Evolutionary conservation across 92 coral and sea anemone species (phyloP).

Genomic region (Diadumene lineata): DNA sequence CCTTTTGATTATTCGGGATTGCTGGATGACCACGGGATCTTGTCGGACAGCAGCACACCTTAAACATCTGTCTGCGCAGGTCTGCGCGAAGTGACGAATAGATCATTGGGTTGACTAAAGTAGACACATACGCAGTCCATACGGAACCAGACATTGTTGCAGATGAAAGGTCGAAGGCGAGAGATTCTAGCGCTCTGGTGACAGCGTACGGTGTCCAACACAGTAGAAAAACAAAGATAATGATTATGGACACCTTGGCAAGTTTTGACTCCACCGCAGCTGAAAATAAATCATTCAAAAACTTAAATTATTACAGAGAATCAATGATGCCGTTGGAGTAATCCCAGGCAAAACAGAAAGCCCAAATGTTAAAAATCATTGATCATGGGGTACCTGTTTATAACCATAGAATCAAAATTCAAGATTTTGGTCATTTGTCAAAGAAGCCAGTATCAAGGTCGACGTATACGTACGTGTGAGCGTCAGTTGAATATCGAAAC

Average conservation of each 20-base stretch:
- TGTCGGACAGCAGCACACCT: not conserved
- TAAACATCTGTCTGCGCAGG: conserved; percentile 2
- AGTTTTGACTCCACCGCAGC: conserved; percentile 22
- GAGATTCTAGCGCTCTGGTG: conserved; percentile 40
- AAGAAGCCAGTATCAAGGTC: no score
- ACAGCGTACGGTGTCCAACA: conserved; percentile 60
- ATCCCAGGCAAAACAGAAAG: no score
- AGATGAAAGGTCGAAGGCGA: conserved; percentile 37
- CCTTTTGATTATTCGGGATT: not conserved
- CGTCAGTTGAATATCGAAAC: no score
- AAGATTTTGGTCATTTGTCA: no score
- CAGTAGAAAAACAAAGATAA: conserved; percentile 37
- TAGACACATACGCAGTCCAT: conserved; percentile 42
- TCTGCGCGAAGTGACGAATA: conserved; percentile 32
- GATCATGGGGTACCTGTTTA: no score
- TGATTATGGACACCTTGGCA: conserved; percentile 36
- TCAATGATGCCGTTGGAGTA: not conserved
- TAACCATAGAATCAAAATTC: no score
- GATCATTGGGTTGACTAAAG: conserved; percentile 47
- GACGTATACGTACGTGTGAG: no score
- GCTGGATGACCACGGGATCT: not conserved
- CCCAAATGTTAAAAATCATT: no score
- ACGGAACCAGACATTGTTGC: conserved; percentile 21
- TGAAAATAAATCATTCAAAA: not conserved
- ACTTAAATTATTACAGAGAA: no score